These are phyloP conservation scores for Caenorhabditis auriculariae DNA, from an alignment of 2,888 invertebrate species.

Conservation along the genomic window DNA sequence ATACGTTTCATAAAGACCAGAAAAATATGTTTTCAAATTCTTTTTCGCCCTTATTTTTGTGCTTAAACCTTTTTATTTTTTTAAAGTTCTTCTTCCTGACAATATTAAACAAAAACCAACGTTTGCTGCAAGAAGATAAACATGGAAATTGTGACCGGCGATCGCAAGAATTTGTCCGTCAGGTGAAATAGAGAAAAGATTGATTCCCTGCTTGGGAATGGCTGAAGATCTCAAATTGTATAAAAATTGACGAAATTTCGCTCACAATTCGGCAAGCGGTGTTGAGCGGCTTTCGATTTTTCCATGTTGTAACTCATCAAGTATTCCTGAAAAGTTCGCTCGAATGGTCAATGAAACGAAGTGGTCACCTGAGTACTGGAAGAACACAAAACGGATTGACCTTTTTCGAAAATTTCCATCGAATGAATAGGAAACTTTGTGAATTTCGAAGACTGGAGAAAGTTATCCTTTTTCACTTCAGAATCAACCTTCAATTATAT, in stretches of 20 bases:
- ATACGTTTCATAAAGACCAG: too few species aligned
- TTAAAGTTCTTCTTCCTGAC: too few species aligned
- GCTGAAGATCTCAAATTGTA: conserved; percentile 14
- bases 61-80: background rate
- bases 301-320: conserved; percentile 39
- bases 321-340: conserved; percentile 17
- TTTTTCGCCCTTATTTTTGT: too few species aligned
- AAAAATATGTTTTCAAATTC: too few species aligned
- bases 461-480: conserved; percentile 32
- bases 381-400: conserved; percentile 29
- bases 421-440: conserved; percentile 30
- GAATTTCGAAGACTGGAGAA: conserved; percentile 29
- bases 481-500: conserved; percentile 8
- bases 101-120: too few species aligned
- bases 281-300: conserved; percentile 18
- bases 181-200: conserved; percentile 27
- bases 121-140: conserved; percentile 29
- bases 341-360: background rate
- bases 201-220: conserved; percentile 24
- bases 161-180: conserved; percentile 32
- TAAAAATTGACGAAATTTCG: background rate
- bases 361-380: conserved; percentile 11
- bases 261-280: background rate
- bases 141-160: conserved; percentile 21
- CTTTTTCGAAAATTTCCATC: conserved; percentile 29